These are phyloP conservation scores for Lerema accius DNA, from an alignment of 1,140 invertebrate genomes.

Conservation along the genomic window DNA sequence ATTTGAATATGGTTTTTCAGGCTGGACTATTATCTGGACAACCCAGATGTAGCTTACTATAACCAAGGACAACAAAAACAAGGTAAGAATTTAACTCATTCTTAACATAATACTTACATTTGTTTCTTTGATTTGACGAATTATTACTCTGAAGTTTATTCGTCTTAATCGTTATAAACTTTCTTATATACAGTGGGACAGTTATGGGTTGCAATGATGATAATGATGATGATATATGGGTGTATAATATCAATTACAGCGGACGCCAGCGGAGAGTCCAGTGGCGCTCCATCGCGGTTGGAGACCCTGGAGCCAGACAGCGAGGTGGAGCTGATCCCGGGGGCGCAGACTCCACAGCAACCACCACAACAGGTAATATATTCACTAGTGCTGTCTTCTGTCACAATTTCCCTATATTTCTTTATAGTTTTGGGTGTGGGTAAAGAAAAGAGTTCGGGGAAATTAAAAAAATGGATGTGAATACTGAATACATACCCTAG, in stretches of 20 bases:
- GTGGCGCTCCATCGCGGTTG: constrained; percentile 49
- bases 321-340: constrained; percentile 68
- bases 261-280: constrained; percentile 1
- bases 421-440: too few relatives aligned
- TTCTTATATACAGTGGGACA: too few relatives aligned
- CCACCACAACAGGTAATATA: constrained; percentile 61
- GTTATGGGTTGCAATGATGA: too few relatives aligned
- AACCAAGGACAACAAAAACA: constrained; percentile 58
- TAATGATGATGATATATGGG: too few relatives aligned
- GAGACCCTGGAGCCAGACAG: constrained; percentile 77
- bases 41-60: constrained; percentile 50
- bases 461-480: too few relatives aligned
- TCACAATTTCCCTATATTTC: too few relatives aligned
- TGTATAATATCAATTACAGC: constrained; percentile 5
- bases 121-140: constrained; percentile 6
- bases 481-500: too few relatives aligned
- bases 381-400: too few relatives aligned
- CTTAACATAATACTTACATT: neutral
- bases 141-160: too few relatives aligned
- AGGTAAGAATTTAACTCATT: constrained; percentile 55
- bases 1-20: too few relatives aligned
- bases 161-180: too few relatives aligned
- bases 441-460: too few relatives aligned
- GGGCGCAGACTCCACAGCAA: constrained; percentile 65
- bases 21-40: constrained; percentile 59